phyloP scores from a whole-genome alignment of 2,113 vertebrate genomes.

The Perca fluviatilis region DNA sequence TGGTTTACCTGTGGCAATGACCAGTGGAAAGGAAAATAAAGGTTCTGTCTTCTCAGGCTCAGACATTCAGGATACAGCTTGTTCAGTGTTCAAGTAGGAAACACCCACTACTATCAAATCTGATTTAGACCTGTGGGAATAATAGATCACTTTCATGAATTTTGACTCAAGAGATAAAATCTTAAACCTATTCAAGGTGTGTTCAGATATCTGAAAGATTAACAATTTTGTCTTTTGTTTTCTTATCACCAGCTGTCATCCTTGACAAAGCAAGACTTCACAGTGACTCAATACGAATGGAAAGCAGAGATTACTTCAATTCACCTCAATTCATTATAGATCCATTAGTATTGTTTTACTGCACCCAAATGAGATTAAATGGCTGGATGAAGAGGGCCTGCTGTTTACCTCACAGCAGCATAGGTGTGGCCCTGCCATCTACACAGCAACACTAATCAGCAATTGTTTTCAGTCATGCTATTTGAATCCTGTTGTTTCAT shows the following conservation, averaged over 20 bases:
- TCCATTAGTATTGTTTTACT: slow-evolving; percentile 44
- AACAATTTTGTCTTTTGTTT: slow-evolving; percentile 28
- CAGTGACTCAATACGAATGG: slow-evolving; percentile 20
- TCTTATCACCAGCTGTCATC: slow-evolving; percentile 38
- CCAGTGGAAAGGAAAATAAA: background rate
- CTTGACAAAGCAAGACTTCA: slow-evolving; percentile 14
- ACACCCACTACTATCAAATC: background rate
- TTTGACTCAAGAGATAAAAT: slow-evolving; percentile 29
- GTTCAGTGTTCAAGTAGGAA: background rate
- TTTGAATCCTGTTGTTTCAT: slow-evolving; percentile 28
- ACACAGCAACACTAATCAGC: too few species aligned
- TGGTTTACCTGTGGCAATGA: background rate
- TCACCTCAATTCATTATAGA: slow-evolving; percentile 7
- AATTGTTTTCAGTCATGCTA: background rate
- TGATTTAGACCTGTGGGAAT: slow-evolving; percentile 11
- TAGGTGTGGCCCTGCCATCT: too few species aligned
- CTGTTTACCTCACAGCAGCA: too few species aligned
- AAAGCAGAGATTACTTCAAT: slow-evolving; percentile 10
- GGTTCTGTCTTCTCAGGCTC: background rate
- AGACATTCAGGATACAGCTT: background rate
- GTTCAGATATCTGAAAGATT: slow-evolving; percentile 18
- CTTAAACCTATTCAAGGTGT: slow-evolving; percentile 22
- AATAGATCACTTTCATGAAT: background rate
- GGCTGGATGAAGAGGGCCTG: background rate
- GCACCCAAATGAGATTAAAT: slow-evolving; percentile 22